Evolutionary conservation across 1,140 invertebrate species (phyloP).

Genomic region (Akabosia matsudoensis): DNA sequence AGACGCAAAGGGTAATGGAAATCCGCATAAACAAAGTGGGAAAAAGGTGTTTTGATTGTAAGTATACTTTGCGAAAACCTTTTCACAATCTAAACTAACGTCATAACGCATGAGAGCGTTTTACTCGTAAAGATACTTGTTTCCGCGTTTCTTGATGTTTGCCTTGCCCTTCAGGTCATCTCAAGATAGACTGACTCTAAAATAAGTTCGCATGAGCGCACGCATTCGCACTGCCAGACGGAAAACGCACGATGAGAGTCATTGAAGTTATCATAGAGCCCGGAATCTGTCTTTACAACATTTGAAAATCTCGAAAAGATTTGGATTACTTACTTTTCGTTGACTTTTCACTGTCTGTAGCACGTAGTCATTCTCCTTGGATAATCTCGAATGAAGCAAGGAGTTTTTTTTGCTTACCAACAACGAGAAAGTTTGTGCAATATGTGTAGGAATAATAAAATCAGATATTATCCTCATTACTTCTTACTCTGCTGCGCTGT

Average conservation of each 20-base stretch:
- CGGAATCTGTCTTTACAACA: neutral
- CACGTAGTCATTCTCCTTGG: too few relatives aligned
- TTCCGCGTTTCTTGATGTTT: neutral
- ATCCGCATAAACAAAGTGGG: neutral
- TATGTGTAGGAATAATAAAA: neutral
- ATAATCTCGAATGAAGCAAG: too few relatives aligned
- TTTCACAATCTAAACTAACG: too few relatives aligned
- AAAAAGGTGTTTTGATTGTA: slow-evolving; percentile 7
- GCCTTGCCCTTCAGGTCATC: slow-evolving; percentile 20
- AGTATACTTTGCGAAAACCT: neutral
- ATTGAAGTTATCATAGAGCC: slow-evolving; percentile 7
- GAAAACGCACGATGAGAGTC: neutral
- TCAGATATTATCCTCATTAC: neutral
- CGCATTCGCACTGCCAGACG: neutral
- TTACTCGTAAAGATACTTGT: too few relatives aligned
- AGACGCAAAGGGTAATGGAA: too few relatives aligned
- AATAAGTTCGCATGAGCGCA: too few relatives aligned
- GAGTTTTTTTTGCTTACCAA: too few relatives aligned
- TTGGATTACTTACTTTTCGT: slow-evolving; percentile 1
- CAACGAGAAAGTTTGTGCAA: neutral
- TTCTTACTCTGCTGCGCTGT: neutral
- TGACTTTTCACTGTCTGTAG: neutral
- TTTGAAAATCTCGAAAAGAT: neutral
- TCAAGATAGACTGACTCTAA: neutral
- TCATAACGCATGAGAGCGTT: too few relatives aligned